These are phyloP conservation scores for silkworm (Bombyx mori) DNA, from an alignment of 1,140 invertebrate species.

Conservation along the genomic window DNA sequence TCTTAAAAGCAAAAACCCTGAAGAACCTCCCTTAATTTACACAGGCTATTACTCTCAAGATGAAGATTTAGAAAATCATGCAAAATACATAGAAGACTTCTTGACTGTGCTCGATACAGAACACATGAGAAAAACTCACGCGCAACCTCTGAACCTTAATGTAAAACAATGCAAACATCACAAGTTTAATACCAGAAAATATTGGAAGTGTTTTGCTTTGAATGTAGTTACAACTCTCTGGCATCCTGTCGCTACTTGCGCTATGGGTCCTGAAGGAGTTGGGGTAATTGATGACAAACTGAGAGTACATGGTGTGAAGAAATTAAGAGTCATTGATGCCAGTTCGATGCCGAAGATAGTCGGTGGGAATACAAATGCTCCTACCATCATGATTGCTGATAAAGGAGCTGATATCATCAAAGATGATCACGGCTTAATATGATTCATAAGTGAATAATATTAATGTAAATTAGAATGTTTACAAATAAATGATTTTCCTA, in stretches of 20 bases:
- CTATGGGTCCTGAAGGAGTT: constrained; percentile 73
- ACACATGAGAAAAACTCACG: constrained; percentile 70
- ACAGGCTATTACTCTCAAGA: constrained; percentile 88
- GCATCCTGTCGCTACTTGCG: constrained; percentile 69
- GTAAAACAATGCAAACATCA: constrained; percentile 67
- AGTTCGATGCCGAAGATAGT: constrained; percentile 45
- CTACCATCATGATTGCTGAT: constrained; percentile 77
- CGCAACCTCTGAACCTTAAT: constrained; percentile 51
- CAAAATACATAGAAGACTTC: constrained; percentile 81
- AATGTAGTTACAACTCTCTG: constrained; percentile 42
- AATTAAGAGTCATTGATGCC: constrained; percentile 44
- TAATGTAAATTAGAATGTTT: no score
- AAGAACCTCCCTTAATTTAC: constrained; percentile 87
- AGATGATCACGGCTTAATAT: constrained; percentile 12
- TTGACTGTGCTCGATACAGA: constrained; percentile 67
- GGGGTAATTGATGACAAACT: constrained; percentile 72
- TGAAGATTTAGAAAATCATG: constrained; percentile 80
- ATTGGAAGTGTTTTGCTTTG: constrained; percentile 73
- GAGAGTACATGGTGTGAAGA: constrained; percentile 65
- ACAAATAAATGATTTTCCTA: no score
- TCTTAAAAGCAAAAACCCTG: constrained; percentile 83
- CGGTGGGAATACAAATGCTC: constrained; percentile 44
- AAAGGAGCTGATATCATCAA: constrained; percentile 79
- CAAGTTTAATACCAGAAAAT: constrained; percentile 74
- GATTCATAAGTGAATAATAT: no score